Percentiles rank a stretch among this genome's conserved stretches.
Evolutionary conservation across 2,797 vertebrate species (phyloP).

Genomic region (Mycteria americana): DNA sequence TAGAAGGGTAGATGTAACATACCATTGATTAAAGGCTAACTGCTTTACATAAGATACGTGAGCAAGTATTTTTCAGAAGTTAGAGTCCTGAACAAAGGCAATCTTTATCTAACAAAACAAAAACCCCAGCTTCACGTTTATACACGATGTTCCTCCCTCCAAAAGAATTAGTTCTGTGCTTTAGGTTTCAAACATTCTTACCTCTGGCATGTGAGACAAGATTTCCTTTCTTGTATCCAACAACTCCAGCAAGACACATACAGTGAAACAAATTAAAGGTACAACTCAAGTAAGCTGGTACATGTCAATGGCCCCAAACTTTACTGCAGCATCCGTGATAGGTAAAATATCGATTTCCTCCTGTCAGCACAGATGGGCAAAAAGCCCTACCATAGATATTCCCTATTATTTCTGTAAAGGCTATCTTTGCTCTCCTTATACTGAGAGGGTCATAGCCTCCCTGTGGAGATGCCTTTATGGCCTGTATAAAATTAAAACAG

Average conservation of each 20-base stretch:
- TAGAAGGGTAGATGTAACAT: neutral
- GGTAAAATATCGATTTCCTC: neutral
- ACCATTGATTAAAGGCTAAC: neutral
- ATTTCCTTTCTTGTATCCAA: neutral
- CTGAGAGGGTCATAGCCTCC: constrained; percentile 15
- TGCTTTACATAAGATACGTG: neutral
- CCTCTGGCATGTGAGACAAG: neutral
- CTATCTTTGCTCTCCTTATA: neutral
- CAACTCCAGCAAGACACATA: neutral
- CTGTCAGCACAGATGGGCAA: neutral
- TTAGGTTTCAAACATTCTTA: neutral
- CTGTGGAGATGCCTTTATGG: constrained; percentile 1
- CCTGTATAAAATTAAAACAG: constrained; percentile 48
- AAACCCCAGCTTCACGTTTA: neutral
- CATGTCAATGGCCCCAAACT: neutral
- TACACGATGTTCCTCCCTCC: neutral
- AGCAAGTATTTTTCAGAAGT: neutral
- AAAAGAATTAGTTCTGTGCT: neutral
- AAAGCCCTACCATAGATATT: neutral
- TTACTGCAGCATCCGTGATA: neutral
- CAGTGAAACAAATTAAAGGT: neutral
- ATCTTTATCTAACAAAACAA: neutral
- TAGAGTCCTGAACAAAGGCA: neutral
- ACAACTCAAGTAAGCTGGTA: neutral
- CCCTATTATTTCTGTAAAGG: constrained; percentile 30